phyloP scores from a whole-genome alignment of 1,140 invertebrate species.

The Drosophila triauraria region DNA sequence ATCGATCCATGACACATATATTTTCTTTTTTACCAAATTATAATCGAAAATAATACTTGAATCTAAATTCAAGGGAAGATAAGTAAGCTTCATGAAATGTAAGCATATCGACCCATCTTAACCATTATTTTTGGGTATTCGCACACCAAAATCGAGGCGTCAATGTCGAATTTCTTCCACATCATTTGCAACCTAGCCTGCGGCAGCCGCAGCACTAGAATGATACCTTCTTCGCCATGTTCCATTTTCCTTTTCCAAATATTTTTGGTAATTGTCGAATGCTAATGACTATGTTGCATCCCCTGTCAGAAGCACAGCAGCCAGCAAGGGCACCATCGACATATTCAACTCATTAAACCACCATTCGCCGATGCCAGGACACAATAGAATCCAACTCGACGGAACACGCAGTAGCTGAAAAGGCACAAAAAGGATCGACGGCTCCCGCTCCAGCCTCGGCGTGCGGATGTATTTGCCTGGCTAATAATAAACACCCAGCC shows the following conservation, averaged over 20 bases:
- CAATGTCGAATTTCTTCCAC: not conserved
- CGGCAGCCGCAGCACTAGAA: constrained; percentile 30
- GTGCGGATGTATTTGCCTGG: constrained; percentile 75
- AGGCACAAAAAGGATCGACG: constrained; percentile 42
- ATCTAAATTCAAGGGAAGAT: not conserved
- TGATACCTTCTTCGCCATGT: constrained; percentile 23
- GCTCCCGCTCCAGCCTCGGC: constrained; percentile 38
- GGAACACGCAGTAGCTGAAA: constrained; percentile 9
- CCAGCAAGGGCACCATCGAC: constrained; percentile 55
- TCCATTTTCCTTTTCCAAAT: constrained; percentile 38
- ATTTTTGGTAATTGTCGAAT: constrained; percentile 61
- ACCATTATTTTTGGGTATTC: not conserved
- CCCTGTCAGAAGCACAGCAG: constrained; percentile 26
- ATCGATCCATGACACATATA: too few species aligned
- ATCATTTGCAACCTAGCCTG: constrained; percentile 10
- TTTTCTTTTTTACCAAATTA: too few species aligned
- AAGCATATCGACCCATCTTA: too few species aligned
- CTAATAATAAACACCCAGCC: constrained; percentile 74
- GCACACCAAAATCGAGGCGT: not conserved
- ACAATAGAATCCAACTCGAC: constrained; percentile 45
- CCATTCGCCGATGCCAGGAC: constrained; percentile 40
- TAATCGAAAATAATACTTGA: too few species aligned
- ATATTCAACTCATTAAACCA: constrained; percentile 80
- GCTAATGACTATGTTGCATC: constrained; percentile 67
- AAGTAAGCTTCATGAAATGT: not conserved